Evolutionary conservation across 2,113 vertebrate species (phyloP).

Genomic region (Puma concolor): DNA sequence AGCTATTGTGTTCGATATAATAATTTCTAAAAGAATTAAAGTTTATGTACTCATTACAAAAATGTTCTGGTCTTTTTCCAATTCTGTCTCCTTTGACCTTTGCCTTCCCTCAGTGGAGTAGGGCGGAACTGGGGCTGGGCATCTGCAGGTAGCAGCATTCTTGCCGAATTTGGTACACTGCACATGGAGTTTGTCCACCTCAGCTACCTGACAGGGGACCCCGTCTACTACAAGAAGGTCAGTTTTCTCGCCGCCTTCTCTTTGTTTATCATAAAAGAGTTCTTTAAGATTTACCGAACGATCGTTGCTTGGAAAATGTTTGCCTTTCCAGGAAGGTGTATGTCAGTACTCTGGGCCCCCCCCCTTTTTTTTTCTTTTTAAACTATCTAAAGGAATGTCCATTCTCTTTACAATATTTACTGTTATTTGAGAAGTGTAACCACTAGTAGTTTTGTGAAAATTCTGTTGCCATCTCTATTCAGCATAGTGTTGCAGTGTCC

Average conservation of each 20-base stretch:
- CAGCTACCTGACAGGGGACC: slow-evolving; percentile 97
- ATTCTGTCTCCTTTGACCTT: background rate
- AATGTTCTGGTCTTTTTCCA: background rate
- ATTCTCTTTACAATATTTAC: slow-evolving; percentile 20
- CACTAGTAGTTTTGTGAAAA: background rate
- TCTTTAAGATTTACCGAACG: background rate
- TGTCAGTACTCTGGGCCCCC: background rate
- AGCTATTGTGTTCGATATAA: background rate
- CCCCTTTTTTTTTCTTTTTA: background rate
- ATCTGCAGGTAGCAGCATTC: slow-evolving; percentile 98
- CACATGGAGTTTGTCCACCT: slow-evolving; percentile 99
- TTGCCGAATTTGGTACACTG: slow-evolving; percentile 97
- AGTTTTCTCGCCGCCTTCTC: slow-evolving; percentile 57
- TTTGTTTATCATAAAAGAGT: background rate
- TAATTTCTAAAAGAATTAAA: slow-evolving; percentile 35
- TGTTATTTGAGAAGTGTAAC: slow-evolving; percentile 21
- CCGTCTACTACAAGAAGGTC: slow-evolving; percentile 97
- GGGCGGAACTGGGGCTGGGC: slow-evolving; percentile 99
- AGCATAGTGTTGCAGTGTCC: background rate
- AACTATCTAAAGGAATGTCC: background rate
- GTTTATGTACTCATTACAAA: background rate
- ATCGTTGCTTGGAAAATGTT: slow-evolving; percentile 1
- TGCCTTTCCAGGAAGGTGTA: background rate
- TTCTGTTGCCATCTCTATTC: background rate
- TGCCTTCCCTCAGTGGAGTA: slow-evolving; percentile 90